phyloP scores from a whole-genome alignment of 2,888 invertebrate species.

The Polydrusus pterygomalis region DNA sequence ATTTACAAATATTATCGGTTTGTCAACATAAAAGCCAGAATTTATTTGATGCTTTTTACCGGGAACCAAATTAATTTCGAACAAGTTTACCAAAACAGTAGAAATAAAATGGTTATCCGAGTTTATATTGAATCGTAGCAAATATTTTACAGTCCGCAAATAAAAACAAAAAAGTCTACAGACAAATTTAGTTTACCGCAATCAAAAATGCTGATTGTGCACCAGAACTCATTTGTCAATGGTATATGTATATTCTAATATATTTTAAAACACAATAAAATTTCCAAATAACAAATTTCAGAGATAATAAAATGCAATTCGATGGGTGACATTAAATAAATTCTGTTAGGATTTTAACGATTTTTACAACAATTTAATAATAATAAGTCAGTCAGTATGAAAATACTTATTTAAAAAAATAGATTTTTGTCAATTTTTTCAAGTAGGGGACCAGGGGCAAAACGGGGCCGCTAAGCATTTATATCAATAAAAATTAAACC shows the following conservation, averaged over 20 bases:
- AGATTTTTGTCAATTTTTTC: too few species aligned
- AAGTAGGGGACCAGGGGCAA: too few species aligned
- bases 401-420: too few species aligned
- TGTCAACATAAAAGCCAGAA: background rate
- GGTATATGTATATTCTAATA: too few species aligned
- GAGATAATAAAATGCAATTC: conserved; percentile 38
- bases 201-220: conserved; percentile 48
- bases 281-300: conserved; percentile 35
- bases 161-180: conserved; percentile 30
- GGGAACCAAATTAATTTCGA: conserved; percentile 11
- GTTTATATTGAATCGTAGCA: conserved; percentile 31
- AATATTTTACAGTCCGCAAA: conserved; percentile 20
- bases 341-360: background rate
- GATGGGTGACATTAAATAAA: conserved; percentile 5
- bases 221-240: conserved; percentile 44
- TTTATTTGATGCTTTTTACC: conserved; percentile 11
- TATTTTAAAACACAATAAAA: conserved; percentile 45
- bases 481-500: too few species aligned
- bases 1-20: conserved; percentile 1
- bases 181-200: conserved; percentile 42
- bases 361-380: background rate
- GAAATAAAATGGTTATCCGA: conserved; percentile 15
- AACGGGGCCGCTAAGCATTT: too few species aligned
- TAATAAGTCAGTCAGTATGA: too few species aligned
- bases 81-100: background rate